These are phyloP conservation scores for Sminthopsis crassicaudata DNA, from an alignment of 2,113 vertebrate genomes.

Conservation along the genomic window DNA sequence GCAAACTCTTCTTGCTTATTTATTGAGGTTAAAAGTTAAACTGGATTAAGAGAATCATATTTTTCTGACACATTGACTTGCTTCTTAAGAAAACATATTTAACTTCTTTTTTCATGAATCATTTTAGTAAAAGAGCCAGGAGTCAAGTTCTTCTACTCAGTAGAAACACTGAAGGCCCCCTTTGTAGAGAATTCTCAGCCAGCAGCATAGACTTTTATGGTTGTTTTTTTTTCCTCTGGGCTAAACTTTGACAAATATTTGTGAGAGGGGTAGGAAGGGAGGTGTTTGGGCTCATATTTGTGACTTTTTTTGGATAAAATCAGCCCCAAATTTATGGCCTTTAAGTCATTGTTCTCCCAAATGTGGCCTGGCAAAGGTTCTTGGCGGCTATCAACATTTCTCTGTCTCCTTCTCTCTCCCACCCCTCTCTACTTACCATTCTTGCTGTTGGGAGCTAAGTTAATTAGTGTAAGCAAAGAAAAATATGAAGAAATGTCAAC, in stretches of 20 bases:
- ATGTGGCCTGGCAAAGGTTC: neutral
- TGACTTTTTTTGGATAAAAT: conserved; percentile 61
- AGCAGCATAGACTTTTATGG: conserved; percentile 56
- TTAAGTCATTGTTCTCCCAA: conserved; percentile 23
- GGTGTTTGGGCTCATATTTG: conserved; percentile 52
- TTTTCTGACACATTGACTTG: conserved; percentile 82
- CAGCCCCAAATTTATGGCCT: conserved; percentile 57
- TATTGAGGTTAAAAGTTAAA: conserved; percentile 82
- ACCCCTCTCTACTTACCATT: neutral
- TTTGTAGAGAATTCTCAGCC: conserved; percentile 55
- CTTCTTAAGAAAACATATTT: conserved; percentile 80
- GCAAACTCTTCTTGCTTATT: conserved; percentile 79
- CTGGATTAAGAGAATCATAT: conserved; percentile 81
- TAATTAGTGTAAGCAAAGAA: conserved; percentile 6
- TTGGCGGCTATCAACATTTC: neutral
- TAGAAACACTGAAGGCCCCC: conserved; percentile 61
- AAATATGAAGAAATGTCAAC: neutral
- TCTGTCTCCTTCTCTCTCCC: conserved; percentile 1
- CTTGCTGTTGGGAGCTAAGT: conserved; percentile 11
- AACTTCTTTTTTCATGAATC: conserved; percentile 72
- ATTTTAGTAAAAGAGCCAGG: conserved; percentile 70
- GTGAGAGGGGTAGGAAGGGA: conserved; percentile 46
- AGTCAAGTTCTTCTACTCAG: conserved; percentile 52
- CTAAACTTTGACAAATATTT: conserved; percentile 76
- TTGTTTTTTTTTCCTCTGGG: conserved; percentile 26